Evolutionary conservation across 2,113 vertebrate species (phyloP), one percentile per base, ranked within the genome.

Genomic region (Pluvianellus socialis): DNA sequence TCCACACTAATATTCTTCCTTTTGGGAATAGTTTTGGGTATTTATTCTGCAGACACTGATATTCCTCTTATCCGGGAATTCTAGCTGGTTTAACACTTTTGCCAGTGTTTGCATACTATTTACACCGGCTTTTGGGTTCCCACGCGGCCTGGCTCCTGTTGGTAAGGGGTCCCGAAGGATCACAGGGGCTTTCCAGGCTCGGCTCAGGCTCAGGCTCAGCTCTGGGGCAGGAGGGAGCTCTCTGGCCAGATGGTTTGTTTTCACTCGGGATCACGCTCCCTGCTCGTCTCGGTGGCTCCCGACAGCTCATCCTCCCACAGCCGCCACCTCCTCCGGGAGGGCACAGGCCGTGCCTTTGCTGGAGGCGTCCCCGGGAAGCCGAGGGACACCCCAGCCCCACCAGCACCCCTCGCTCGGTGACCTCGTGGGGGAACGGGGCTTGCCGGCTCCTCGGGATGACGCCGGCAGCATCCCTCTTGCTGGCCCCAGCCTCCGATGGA

Each of bases 401-500:
- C 14, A 3, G 8, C 49, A 27, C 27, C 70, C 55, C 80, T 27
- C 0, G 2, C 2, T 82, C 4, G 1, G 4, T 6, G 30, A 38
- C 32, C 38, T 56, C 3, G 4, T 0, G 7, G 40, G 65, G 42
- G 35, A 89, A 21, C 5, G 10, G 38, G 10, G 49, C 70, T 80
- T 14, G 67, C 71, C 0, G 2, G 66, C 67, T 94, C 19, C 62
- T 14, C 2, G 1, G 61, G 61, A 83, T 3, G 40, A 3, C 24
- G 82, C 80, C 3, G 24, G 74, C 88, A 61, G 7, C 30, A 44
- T 23, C 92, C 91, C 95, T 90, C 53, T 94, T 12, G 2, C 91
- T 55, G 94, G 96, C 92, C 95, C 89, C 95, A 92, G 84, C 47
- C 52, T 81, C 80, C 2, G 14, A 66, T 33, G 74, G 80, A 94